Conservation (phyloP, 1,140 invertebrate species). For the Bathynomus jamesi region DNA sequence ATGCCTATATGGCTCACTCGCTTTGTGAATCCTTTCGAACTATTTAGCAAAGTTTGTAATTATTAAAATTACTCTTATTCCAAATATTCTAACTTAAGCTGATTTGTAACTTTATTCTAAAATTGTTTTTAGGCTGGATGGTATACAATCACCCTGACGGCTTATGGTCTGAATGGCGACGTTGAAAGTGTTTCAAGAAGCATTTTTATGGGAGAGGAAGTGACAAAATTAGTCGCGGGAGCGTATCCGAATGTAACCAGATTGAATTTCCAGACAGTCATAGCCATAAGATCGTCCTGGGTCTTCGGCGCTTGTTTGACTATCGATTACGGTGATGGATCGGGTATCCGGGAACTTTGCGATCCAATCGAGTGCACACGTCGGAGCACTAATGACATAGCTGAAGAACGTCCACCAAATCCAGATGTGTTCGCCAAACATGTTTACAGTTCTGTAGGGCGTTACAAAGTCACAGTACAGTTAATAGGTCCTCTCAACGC, state of each 20-base stretch:
- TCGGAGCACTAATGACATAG: neutral
- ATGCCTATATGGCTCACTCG: too few species aligned
- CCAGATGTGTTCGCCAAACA: neutral
- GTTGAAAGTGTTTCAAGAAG: neutral
- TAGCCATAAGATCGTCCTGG: neutral
- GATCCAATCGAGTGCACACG: neutral
- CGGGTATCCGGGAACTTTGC: neutral
- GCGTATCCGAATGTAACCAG: neutral
- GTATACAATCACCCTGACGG: neutral
- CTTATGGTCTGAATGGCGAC: neutral
- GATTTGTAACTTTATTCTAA: too few species aligned
- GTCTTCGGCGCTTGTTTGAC: neutral
- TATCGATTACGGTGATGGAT: neutral
- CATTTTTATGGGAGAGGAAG: neutral
- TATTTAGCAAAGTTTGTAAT: too few species aligned
- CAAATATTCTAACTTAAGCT: too few species aligned
- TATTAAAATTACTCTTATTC: too few species aligned
- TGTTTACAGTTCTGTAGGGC: neutral
- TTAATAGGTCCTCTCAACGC: neutral
- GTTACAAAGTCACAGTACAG: neutral
- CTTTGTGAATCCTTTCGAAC: too few species aligned
- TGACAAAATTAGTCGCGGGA: neutral
- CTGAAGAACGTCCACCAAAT: neutral
- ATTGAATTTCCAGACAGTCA: neutral
- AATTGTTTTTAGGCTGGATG: neutral